Base-by-base conservation (phyloP, 2,888 invertebrate species). In the Drosophila koepferae region DNA sequence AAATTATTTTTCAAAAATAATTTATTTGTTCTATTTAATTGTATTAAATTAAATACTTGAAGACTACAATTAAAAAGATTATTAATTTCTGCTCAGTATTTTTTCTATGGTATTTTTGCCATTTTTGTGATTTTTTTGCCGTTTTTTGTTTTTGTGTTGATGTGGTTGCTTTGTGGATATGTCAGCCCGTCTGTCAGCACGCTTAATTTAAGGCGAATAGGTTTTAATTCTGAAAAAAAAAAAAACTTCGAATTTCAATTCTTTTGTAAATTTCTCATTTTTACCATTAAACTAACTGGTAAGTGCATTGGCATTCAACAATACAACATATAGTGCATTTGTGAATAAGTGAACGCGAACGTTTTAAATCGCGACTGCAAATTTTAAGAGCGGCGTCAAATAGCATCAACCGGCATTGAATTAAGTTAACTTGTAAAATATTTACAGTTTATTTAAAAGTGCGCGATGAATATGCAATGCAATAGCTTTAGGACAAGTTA, bases 401-500 rank as follows among this genome's bases (percentile, higher is more conserved):
- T 14, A 63, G 55, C 59, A 68, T 46, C 69, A 61, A 59, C 80
- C 77, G 77, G 77, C 80, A 72, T 65, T 58, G 49, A 74, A 80
- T 62, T 63, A 34, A 56, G 12, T 49, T 38, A 9, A 53, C 18
- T 49, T 7, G 9, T 5, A 23, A 31, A 20, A 34, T 56, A 3
- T 10, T 44, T 28, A 49, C 14, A 63, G 58, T 36, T 28, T 18
- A 43, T 16, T 44, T 9, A 16, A 34, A 58, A 34, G 44, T 43
- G 43, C 14, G 31, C 18, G 9, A 34, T 23, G n/a, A 40, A 51
- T 28, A 51, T 31, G 23, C 18, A n/a, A 14, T 43, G 18, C 16
- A 36, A 16, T 6, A 9, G 40, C 23, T 10, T 16, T 5, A 12
- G 14, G 1, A 2, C 6, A n/a, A 23, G 10, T 18, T 20, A 14